phyloP scores from a whole-genome alignment of 2,888 invertebrate species.

The Erebia ligea region DNA sequence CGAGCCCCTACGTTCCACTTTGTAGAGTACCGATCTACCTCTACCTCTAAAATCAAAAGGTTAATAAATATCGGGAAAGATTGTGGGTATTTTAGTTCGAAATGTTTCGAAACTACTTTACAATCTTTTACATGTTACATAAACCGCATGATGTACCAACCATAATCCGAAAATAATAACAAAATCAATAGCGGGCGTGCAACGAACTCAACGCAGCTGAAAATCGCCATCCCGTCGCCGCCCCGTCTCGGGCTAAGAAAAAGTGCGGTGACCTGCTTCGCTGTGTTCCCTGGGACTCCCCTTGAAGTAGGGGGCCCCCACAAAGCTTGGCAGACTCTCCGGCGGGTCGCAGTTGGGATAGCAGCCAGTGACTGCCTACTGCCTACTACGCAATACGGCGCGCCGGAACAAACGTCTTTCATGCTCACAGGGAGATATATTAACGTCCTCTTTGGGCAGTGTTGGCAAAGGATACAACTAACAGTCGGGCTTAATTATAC shows the following conservation, averaged over 20 bases:
- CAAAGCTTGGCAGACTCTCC: slow-evolving; percentile 54
- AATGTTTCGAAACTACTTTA: too few species aligned
- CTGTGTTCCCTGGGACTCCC: slow-evolving; percentile 30
- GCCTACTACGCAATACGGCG: slow-evolving; percentile 43
- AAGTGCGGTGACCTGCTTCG: slow-evolving; percentile 66
- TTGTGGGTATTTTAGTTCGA: not conserved
- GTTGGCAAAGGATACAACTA: slow-evolving; percentile 26
- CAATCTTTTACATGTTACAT: slow-evolving; percentile 3
- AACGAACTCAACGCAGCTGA: slow-evolving; percentile 39
- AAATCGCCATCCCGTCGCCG: slow-evolving; percentile 53
- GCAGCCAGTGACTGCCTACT: slow-evolving; percentile 39
- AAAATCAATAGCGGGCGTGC: slow-evolving; percentile 36
- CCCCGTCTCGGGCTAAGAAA: slow-evolving; percentile 57
- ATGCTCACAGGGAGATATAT: slow-evolving; percentile 34
- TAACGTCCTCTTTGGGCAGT: slow-evolving; percentile 30
- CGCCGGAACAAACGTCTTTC: slow-evolving; percentile 33
- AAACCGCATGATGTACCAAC: not conserved
- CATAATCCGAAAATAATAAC: slow-evolving; percentile 24
- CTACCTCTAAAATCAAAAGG: not conserved
- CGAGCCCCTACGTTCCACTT: slow-evolving; percentile 6
- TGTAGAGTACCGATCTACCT: not conserved
- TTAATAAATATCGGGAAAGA: not conserved
- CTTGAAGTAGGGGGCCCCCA: slow-evolving; percentile 33
- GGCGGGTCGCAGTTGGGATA: slow-evolving; percentile 52
- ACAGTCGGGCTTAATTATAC: slow-evolving; percentile 26